Evolutionary conservation across 64 coral and sea anemone genomes (phyloP).

Genomic region (Pachyseris speciosa): DNA sequence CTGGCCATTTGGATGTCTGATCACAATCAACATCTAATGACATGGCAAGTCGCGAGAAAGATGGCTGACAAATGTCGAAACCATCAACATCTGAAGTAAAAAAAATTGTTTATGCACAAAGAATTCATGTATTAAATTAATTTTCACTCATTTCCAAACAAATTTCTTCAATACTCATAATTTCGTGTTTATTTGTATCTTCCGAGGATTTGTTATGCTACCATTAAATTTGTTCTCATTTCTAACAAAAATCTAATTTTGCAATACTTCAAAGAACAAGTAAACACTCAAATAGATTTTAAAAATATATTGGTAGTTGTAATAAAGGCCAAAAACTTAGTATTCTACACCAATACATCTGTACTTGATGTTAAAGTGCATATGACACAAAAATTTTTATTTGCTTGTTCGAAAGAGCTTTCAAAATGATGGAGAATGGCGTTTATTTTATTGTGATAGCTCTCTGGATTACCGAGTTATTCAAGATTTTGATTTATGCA

Average conservation of each 20-base stretch:
- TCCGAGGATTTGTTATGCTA: background rate
- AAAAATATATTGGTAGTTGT: background rate
- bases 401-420: too few species aligned
- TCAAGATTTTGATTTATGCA: too few species aligned
- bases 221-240: background rate
- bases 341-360: background rate
- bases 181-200: constrained; percentile 7
- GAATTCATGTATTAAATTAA: too few species aligned
- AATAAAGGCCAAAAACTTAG: constrained; percentile 1
- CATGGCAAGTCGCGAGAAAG: background rate
- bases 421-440: too few species aligned
- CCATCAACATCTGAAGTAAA: background rate
- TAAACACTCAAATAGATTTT: background rate
- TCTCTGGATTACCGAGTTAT: too few species aligned
- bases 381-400: too few species aligned
- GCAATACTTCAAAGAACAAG: constrained; percentile 2
- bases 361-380: constrained; percentile 11
- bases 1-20: background rate
- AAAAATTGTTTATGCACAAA: too few species aligned
- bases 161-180: background rate
- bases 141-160: background rate
- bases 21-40: background rate
- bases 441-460: too few species aligned
- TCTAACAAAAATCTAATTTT: background rate
- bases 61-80: constrained; percentile 3